phyloP scores from a whole-genome alignment of 1,140 invertebrate species.

The Littorina saxatilis region DNA sequence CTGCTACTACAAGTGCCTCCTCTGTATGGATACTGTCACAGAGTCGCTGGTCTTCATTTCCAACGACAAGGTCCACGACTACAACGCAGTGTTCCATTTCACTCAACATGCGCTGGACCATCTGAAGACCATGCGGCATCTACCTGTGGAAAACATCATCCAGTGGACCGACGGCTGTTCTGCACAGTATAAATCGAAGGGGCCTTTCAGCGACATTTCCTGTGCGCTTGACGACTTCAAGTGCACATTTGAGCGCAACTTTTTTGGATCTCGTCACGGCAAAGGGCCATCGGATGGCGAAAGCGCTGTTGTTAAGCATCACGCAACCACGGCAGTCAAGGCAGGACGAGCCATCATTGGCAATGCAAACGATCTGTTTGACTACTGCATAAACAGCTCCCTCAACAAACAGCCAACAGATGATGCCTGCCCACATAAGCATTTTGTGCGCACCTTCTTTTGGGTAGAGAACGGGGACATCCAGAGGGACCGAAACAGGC shows the following conservation, averaged over 20 bases:
- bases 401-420: conserved; percentile 11
- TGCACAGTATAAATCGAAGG: conserved; percentile 47
- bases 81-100: conserved; percentile 42
- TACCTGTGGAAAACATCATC: conserved; percentile 22
- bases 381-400: not conserved
- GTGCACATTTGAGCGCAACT: conserved; percentile 29
- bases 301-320: conserved; percentile 39
- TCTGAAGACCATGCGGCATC: conserved; percentile 20
- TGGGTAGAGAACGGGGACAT: too few species aligned
- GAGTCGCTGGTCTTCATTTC: conserved; percentile 45
- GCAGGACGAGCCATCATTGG: conserved; percentile 18
- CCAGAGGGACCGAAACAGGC: too few species aligned
- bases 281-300: conserved; percentile 50
- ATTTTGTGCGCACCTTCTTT: too few species aligned
- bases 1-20: conserved; percentile 40
- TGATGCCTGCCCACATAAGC: too few species aligned
- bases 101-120: conserved; percentile 2
- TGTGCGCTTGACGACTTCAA: conserved; percentile 35
- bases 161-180: conserved; percentile 52
- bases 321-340: conserved; percentile 33
- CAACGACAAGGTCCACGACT: conserved; percentile 48
- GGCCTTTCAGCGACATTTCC: conserved; percentile 39
- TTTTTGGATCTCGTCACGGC: conserved; percentile 49
- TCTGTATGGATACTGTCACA: conserved; percentile 30
- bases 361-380: conserved; percentile 36